Evolutionary conservation across 2,797 vertebrate species (phyloP), one percentile per base, ranked within the genome.

Genomic region (Sebastes flavidus): DNA sequence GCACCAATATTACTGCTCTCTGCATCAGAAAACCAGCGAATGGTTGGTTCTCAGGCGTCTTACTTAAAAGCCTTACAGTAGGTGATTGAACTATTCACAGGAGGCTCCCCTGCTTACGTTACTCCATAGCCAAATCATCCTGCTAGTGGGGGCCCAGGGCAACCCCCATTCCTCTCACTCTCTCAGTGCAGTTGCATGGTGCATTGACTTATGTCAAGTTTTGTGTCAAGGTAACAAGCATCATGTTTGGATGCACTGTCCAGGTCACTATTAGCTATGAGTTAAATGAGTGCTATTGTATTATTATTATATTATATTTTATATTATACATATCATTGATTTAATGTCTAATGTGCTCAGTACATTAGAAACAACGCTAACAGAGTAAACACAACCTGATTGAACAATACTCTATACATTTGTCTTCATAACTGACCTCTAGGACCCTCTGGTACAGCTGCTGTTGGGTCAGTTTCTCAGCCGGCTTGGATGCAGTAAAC

Each of bases 361-460:
- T 13, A 38, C 36, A 68, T 18, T 12, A 32, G 34, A 59, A 30
- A 55, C 70, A 66, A 75, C n/a, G 4, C 1, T 12, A 46, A 75
- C 4, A 63, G 16, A 69, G 24, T 12, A n/a, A 73, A 82, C 20
- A 75, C 20, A 36, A 34, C 2, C 24, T 14, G 30, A 38, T 2
- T 11, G n/a, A 56, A 75, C 32, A 55, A 71, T 18, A 25, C 13
- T 38, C 13, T 10, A 27, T n/a, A 2, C n/a, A 59, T 80, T 20
- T 30, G 22, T 62, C 4, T 61, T 16, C 2, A 32, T 10, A 49
- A 80, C 92, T 84, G 7, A 94, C 93, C 90, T 95, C 79, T 63
- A 84, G 2, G 61, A 95, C 88, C 56, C 92, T 91, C 68, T 91
- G 49, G 66, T 88, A 81, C 34, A 96, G 90, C 79, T 93, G 78